Evolutionary conservation across 2,797 vertebrate genomes (phyloP).

Genomic region (Acanthis flammea): DNA sequence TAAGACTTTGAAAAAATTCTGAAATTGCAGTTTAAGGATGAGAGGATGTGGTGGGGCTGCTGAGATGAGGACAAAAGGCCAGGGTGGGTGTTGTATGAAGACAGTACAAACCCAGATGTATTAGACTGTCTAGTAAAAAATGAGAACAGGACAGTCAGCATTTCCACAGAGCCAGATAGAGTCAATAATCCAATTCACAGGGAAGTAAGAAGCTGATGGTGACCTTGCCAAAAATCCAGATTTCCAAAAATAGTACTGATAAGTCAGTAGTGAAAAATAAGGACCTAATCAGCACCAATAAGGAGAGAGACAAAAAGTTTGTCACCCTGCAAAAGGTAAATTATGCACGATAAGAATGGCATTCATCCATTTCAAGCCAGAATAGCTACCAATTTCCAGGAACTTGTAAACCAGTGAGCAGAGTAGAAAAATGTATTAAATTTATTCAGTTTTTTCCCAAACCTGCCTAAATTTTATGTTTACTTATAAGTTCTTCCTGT

Average conservation of each 20-base stretch:
- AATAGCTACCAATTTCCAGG: not conserved
- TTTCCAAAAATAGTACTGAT: conserved; percentile 29
- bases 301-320: not conserved
- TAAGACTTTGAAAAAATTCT: not conserved
- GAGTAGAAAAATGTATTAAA: not conserved
- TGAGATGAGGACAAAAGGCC: not conserved
- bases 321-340: not conserved
- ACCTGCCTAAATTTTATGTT: not conserved
- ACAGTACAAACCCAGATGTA: not conserved
- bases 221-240: conserved; percentile 10
- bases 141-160: not conserved
- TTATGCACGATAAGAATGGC: not conserved
- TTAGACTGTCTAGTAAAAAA: not conserved
- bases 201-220: not conserved
- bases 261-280: conserved; percentile 16
- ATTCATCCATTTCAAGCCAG: not conserved
- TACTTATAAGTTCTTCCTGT: not conserved
- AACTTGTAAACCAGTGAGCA: not conserved
- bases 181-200: conserved; percentile 22
- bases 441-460: not conserved
- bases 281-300: conserved; percentile 10
- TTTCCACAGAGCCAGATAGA: conserved; percentile 4
- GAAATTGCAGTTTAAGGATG: not conserved
- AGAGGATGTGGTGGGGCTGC: not conserved
- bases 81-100: not conserved